Conservation (phyloP, 2,888 invertebrate species). For the Epistrophella euchroma region DNA sequence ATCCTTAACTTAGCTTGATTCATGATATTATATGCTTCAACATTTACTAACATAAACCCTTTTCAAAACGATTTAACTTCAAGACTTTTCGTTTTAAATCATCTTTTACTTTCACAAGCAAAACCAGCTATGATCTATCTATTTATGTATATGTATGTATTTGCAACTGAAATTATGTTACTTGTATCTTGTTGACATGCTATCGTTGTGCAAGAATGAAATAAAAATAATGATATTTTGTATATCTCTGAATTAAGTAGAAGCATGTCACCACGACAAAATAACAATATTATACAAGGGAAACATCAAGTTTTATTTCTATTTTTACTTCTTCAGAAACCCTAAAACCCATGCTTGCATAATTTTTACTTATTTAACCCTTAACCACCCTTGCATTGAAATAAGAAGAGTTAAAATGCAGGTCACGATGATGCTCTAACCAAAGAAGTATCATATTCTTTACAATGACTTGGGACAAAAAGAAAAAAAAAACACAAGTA, state of each 20-base stretch:
- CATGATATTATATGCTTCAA: background rate
- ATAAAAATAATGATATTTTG: background rate
- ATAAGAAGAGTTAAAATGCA: conserved; percentile 21
- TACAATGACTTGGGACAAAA: background rate
- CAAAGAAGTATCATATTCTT: conserved; percentile 5
- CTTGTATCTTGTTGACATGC: conserved; percentile 1
- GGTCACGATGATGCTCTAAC: conserved; percentile 27
- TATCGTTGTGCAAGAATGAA: background rate
- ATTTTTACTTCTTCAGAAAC: background rate
- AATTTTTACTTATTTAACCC: conserved; percentile 6
- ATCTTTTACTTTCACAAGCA: background rate
- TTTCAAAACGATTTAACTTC: background rate
- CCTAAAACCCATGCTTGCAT: conserved; percentile 3
- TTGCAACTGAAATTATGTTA: conserved; percentile 1
- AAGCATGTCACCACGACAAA: conserved; percentile 21
- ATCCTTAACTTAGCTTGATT: background rate
- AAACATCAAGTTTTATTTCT: conserved; percentile 9
- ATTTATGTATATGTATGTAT: background rate
- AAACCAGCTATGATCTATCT: background rate
- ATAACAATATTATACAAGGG: conserved; percentile 4
- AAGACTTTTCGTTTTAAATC: background rate
- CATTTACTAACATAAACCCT: background rate
- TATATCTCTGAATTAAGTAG: conserved; percentile 5
- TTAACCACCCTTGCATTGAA: background rate
- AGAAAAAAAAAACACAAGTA: background rate